Evolutionary conservation across 2,888 invertebrate species (phyloP).

Genomic region (Leucania comma): DNA sequence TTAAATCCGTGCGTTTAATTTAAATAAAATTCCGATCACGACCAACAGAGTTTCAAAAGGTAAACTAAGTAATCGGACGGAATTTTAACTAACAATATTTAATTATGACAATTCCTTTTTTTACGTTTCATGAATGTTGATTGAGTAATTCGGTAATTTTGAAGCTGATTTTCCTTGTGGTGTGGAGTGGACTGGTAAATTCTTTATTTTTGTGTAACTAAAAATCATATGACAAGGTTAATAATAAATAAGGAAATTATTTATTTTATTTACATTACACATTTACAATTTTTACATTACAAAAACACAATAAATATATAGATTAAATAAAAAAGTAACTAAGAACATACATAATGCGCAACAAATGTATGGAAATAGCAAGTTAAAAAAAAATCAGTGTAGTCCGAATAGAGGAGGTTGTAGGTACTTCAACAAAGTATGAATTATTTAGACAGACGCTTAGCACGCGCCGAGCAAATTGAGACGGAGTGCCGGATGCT

Average conservation of each 20-base stretch:
- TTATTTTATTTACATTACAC: too few species aligned
- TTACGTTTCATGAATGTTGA: constrained; percentile 50
- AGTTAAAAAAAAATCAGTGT: constrained; percentile 35
- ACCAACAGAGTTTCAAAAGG: constrained; percentile 57
- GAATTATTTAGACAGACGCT: constrained; percentile 74
- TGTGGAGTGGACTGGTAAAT: neutral
- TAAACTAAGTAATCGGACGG: constrained; percentile 38
- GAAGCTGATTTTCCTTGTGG: constrained; percentile 16
- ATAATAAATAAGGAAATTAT: too few species aligned
- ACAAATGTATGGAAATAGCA: constrained; percentile 20
- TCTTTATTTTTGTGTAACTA: neutral
- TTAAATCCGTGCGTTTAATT: constrained; percentile 27
- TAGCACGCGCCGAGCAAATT: constrained; percentile 72
- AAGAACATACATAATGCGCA: neutral
- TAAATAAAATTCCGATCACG: constrained; percentile 53
- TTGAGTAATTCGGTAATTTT: constrained; percentile 9
- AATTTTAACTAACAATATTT: constrained; percentile 60
- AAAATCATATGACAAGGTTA: too few species aligned
- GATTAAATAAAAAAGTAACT: too few species aligned
- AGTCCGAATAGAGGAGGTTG: constrained; percentile 8
- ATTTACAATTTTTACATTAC: too few species aligned
- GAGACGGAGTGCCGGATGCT: constrained; percentile 77
- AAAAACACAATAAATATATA: too few species aligned
- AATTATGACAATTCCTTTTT: constrained; percentile 56
- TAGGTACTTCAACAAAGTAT: constrained; percentile 53